Conservation (phyloP, 1,140 invertebrate species). For the Achatina immaculata region DNA sequence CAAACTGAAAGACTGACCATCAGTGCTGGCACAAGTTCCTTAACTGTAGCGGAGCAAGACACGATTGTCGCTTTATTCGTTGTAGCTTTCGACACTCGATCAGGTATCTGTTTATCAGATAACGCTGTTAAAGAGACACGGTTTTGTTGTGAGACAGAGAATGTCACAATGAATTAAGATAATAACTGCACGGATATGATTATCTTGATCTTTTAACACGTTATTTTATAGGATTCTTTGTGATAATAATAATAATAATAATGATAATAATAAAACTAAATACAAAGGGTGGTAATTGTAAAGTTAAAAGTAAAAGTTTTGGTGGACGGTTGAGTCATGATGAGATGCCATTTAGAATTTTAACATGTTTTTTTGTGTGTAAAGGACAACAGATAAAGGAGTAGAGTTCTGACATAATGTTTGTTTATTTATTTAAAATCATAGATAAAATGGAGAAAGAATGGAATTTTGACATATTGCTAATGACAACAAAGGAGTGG, state of each 20-base stretch:
- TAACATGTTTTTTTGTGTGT: too few relatives aligned
- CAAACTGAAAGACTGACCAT: conserved; percentile 49
- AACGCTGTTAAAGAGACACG: background rate
- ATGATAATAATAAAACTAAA: background rate
- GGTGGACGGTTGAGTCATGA: too few relatives aligned
- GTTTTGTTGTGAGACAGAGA: background rate
- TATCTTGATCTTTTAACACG: background rate
- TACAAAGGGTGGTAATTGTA: background rate
- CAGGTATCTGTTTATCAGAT: conserved; percentile 59
- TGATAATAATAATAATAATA: background rate
- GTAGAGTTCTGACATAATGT: too few relatives aligned
- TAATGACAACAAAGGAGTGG: too few relatives aligned
- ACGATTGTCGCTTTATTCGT: conserved; percentile 70
- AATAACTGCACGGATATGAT: background rate
- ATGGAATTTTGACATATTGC: too few relatives aligned
- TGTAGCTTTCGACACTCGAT: conserved; percentile 72
- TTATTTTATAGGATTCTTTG: background rate
- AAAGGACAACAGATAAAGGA: too few relatives aligned
- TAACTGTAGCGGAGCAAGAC: conserved; percentile 52
- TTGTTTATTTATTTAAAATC: too few relatives aligned
- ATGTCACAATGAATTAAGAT: background rate
- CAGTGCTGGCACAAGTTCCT: conserved; percentile 47
- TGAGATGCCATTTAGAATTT: too few relatives aligned
- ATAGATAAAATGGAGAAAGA: too few relatives aligned
- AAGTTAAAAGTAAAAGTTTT: too few relatives aligned